Conservation (phyloP, 23 tunicate species). For the Clavelina lepadiformis region DNA sequence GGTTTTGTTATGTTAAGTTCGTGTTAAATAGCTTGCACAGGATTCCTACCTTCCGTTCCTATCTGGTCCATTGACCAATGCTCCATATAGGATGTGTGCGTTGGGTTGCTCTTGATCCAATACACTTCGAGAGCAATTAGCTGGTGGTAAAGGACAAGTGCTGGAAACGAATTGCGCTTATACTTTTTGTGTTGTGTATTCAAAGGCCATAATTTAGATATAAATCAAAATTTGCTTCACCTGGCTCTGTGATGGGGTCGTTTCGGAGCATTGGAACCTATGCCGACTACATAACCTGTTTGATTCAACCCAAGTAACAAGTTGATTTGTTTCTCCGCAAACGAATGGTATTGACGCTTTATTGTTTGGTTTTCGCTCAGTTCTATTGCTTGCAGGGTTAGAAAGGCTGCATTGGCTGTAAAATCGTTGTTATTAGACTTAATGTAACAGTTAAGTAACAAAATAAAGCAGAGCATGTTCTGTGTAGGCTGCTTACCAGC, state of each 20-base stretch:
- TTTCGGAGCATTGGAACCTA: constrained; percentile 53
- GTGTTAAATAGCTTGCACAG: not conserved
- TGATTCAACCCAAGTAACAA: constrained; percentile 52
- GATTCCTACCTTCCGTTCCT: constrained; percentile 20
- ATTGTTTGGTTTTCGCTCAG: not conserved
- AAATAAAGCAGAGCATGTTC: too few species aligned
- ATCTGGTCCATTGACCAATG: constrained; percentile 86
- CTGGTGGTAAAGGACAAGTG: constrained; percentile 49
- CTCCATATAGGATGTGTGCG: constrained; percentile 87
- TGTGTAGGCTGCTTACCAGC: too few species aligned
- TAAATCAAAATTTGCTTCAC: too few species aligned
- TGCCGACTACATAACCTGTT: constrained; percentile 71
- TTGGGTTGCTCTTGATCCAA: constrained; percentile 25
- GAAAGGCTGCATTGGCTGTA: constrained; percentile 77
- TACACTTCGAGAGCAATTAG: constrained; percentile 19
- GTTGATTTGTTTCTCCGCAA: constrained; percentile 50
- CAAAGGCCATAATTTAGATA: too few species aligned
- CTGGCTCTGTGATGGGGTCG: constrained; percentile 82
- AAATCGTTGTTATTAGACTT: too few species aligned
- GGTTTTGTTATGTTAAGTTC: too few species aligned
- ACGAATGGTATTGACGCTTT: constrained; percentile 1
- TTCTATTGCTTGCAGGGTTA: constrained; percentile 43
- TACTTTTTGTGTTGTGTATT: too few species aligned
- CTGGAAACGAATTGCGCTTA: constrained; percentile 31
- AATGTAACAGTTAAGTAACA: too few species aligned